These are phyloP conservation scores for Saccostrea glomerata DNA, from an alignment of 1,140 invertebrate species.

Conservation along the genomic window DNA sequence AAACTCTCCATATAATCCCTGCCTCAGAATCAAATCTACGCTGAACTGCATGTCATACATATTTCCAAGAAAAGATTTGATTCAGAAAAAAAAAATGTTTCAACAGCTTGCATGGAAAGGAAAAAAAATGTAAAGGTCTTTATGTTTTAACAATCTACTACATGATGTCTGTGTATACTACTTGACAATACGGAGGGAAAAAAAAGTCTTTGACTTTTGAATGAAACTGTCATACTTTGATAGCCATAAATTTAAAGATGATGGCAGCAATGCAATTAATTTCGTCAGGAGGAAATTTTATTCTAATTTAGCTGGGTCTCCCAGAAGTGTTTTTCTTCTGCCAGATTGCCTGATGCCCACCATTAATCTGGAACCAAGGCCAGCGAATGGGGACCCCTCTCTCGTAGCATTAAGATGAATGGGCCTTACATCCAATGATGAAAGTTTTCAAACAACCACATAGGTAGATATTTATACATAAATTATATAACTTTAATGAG, in stretches of 20 bases:
- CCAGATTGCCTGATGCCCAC: not conserved
- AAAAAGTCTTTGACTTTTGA: not conserved
- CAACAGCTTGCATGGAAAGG: not conserved
- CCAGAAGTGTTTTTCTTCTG: not conserved
- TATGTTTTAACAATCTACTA: not conserved
- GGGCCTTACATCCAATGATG: not conserved
- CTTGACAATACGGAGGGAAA: not conserved
- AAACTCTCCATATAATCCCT: not conserved
- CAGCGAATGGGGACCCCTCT: not conserved
- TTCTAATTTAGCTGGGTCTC: slow-evolving; percentile 6
- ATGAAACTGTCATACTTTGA: slow-evolving; percentile 14
- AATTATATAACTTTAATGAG: slow-evolving; percentile 16
- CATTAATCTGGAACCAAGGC: not conserved
- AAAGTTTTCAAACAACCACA: not conserved
- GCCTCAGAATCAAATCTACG: not conserved
- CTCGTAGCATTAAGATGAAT: not conserved
- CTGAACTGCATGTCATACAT: slow-evolving; percentile 13
- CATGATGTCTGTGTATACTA: not conserved
- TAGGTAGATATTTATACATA: not conserved
- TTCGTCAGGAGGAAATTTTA: slow-evolving; percentile 16
- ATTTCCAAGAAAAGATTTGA: not conserved
- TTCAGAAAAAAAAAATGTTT: not conserved
- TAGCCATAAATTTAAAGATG: not conserved
- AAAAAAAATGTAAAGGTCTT: not conserved
- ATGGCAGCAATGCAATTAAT: not conserved